Evolutionary conservation across 2,888 invertebrate species (phyloP).

Genomic region (Eupelmus urozonus): DNA sequence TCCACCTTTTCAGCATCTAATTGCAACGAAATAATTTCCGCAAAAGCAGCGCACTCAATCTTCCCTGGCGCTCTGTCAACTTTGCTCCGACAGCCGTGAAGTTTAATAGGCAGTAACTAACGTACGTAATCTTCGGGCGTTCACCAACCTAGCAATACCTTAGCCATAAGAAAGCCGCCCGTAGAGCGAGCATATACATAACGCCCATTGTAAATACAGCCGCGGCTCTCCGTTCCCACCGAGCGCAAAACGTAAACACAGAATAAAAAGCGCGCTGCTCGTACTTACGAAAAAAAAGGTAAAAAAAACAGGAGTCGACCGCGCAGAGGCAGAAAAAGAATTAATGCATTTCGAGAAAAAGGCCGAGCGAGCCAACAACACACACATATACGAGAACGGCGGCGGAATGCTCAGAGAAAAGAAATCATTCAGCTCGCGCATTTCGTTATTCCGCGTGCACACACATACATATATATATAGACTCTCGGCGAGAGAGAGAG

Average conservation of each 20-base stretch:
- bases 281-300: not conserved
- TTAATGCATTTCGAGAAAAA: constrained; percentile 43
- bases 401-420: constrained; percentile 19
- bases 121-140: not conserved
- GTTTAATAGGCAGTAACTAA: constrained; percentile 1
- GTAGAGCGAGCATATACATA: too few species aligned
- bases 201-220: not conserved
- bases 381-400: not conserved
- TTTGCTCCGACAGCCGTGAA: constrained; percentile 2
- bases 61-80: too few species aligned
- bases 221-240: not conserved
- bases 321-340: constrained; percentile 6
- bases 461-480: not conserved
- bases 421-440: constrained; percentile 35
- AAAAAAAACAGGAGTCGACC: constrained; percentile 6
- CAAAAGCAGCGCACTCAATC: too few species aligned
- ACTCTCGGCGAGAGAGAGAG: too few species aligned
- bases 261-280: not conserved
- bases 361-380: not conserved
- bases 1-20: too few species aligned
- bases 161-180: not conserved
- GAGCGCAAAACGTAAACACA: not conserved
- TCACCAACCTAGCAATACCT: too few species aligned
- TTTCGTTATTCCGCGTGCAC: constrained; percentile 39
- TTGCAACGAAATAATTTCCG: too few species aligned